Evolutionary conservation across 2,113 vertebrate species (phyloP).

Genomic region (Cettia cetti): DNA sequence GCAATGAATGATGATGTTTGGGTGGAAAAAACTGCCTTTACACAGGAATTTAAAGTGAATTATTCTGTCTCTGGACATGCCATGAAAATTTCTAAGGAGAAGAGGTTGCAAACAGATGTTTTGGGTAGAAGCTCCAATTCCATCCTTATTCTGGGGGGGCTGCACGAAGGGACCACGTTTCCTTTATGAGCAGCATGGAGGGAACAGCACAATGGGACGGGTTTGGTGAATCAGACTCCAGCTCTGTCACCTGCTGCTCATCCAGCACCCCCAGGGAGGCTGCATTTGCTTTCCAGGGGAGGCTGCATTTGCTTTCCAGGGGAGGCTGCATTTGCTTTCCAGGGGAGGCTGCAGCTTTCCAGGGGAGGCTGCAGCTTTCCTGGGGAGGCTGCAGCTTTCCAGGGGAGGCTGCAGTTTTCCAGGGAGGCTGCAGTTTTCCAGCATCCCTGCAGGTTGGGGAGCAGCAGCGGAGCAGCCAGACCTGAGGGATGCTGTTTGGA

Average conservation of each 20-base stretch:
- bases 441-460: not conserved
- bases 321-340: too few relatives aligned
- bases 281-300: too few relatives aligned
- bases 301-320: too few relatives aligned
- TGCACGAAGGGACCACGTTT: not conserved
- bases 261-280: not conserved
- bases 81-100: not conserved
- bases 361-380: too few relatives aligned
- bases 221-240: not conserved
- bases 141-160: accelerated
- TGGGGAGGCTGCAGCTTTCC: not conserved
- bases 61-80: not conserved
- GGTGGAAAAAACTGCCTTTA: not conserved
- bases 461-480: not conserved
- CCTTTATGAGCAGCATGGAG: not conserved
- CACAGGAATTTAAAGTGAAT: not conserved
- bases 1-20: not conserved
- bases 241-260: not conserved
- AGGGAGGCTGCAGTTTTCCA: not conserved
- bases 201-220: not conserved
- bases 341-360: not conserved
- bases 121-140: not conserved
- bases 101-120: not conserved
- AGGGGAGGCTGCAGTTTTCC: not conserved
- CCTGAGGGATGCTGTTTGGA: not conserved